Base-by-base conservation (phyloP, 2,113 vertebrate species). In the Emydocephalus ijimae region DNA sequence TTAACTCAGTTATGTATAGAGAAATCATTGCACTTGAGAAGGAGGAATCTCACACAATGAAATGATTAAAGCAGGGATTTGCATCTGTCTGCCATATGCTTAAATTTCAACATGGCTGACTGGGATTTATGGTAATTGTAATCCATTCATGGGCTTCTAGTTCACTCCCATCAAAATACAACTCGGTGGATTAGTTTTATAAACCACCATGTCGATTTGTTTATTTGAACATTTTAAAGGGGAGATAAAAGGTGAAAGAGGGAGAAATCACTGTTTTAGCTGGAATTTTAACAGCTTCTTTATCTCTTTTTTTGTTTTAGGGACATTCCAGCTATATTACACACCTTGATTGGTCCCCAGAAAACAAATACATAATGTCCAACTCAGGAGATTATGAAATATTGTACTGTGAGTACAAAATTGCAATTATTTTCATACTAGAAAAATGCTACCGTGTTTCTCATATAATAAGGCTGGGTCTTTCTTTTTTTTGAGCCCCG, bases 251-350 rank as follows among this genome's bases (percentile, higher is more conserved):
- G 61, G 23, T 4, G n/a, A 12, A 87, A 85, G 18, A 14, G 10
- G 29, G 7, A 69, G 52, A 61, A 81, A 54, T 11, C 50, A 54
- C 74, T 61, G 24, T 64, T n/a, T 69, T 93, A 56, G 55, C 89
- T 87, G 50, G 29, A 89, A 89, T 93, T 89, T 20, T 57, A 8
- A 39, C 87, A 54, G 29, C 39, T 48, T 93, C 29, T 88, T 43
- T 86, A 54, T 87, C 4, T n/a, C 55, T 45, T 8, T 55, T 55
- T 56, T 87, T 94, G 20, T 56, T 95, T 89, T 97, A 99, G 99
- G 99, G 99, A 97, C 99, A 99, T 98, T 99, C 99, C 97, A 99
- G 99, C 98, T 99, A 99, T 96, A 99, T 99, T 97, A 99, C 99
- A 92, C 99, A 99, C 97, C 98, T 99, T 96, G 99, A 99, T 97